These are phyloP conservation scores for Panurus biarmicus DNA, from an alignment of 2,113 vertebrate genomes.

Conservation along the genomic window DNA sequence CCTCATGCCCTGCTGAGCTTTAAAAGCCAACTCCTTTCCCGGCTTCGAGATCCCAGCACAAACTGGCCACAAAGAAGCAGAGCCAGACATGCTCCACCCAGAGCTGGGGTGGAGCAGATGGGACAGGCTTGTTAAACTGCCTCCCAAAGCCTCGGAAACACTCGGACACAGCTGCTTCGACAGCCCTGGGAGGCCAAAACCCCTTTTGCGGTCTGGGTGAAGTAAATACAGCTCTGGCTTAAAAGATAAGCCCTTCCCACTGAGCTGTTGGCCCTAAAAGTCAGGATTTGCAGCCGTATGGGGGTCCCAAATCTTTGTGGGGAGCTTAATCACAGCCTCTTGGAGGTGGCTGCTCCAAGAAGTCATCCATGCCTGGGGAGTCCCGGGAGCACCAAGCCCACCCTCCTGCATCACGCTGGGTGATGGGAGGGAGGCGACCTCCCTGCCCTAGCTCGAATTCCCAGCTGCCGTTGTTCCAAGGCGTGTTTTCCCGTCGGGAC, in stretches of 20 bases:
- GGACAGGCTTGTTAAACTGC: neutral
- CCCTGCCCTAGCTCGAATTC: neutral
- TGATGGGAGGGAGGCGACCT: neutral
- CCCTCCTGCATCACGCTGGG: neutral
- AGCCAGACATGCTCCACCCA: accelerated
- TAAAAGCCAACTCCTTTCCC: neutral
- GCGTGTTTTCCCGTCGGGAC: neutral
- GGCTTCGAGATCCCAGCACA: no score
- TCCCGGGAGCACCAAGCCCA: neutral
- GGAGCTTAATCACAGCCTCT: neutral
- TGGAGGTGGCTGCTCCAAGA: neutral
- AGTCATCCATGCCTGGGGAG: no score
- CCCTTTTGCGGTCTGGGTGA: neutral
- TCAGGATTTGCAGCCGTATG: neutral
- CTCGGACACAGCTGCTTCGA: accelerated
- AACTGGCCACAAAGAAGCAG: neutral
- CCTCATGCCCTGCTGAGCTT: neutral
- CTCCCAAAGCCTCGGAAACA: neutral
- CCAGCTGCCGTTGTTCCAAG: neutral
- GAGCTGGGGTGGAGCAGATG: neutral
- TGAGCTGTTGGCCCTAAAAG: neutral
- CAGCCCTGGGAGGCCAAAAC: neutral
- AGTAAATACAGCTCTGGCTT: neutral
- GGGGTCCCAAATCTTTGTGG: neutral
- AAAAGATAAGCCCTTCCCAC: neutral